Conservation (phyloP, 2,113 vertebrate species). For the Elephas maximus region DNA sequence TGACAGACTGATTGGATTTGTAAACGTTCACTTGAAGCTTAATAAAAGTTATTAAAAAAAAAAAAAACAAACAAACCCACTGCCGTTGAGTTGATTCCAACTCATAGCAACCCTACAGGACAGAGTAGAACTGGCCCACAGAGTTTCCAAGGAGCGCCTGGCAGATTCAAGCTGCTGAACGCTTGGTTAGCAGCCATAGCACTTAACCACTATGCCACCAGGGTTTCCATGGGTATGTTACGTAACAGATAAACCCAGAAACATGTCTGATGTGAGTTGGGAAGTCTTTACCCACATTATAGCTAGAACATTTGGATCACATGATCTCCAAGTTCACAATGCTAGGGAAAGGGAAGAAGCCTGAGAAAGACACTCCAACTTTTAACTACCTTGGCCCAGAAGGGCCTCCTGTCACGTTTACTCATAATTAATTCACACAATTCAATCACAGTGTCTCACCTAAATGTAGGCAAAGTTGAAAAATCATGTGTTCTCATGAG, state of each 20-base stretch:
- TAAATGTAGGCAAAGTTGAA: background rate
- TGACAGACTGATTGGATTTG: too few species aligned
- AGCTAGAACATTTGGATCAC: background rate
- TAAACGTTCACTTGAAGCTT: too few species aligned
- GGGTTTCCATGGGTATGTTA: background rate
- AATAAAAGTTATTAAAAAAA: too few species aligned
- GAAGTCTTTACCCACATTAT: background rate
- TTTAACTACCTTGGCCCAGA: background rate
- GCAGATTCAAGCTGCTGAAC: too few species aligned
- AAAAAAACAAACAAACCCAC: too few species aligned
- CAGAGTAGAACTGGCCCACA: too few species aligned
- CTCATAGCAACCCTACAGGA: too few species aligned
- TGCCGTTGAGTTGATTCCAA: too few species aligned
- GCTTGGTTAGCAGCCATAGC: too few species aligned
- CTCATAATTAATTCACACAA: background rate
- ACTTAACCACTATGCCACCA: too few species aligned
- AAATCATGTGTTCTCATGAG: background rate
- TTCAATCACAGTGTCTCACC: background rate
- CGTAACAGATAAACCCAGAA: background rate
- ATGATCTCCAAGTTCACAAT: background rate
- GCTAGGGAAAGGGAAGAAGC: background rate
- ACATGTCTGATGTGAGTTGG: background rate
- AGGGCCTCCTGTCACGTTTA: background rate
- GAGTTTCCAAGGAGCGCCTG: too few species aligned
- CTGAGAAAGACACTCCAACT: background rate